Base-by-base conservation (phyloP, 2,888 invertebrate genomes). In the Drosophila testacea region DNA sequence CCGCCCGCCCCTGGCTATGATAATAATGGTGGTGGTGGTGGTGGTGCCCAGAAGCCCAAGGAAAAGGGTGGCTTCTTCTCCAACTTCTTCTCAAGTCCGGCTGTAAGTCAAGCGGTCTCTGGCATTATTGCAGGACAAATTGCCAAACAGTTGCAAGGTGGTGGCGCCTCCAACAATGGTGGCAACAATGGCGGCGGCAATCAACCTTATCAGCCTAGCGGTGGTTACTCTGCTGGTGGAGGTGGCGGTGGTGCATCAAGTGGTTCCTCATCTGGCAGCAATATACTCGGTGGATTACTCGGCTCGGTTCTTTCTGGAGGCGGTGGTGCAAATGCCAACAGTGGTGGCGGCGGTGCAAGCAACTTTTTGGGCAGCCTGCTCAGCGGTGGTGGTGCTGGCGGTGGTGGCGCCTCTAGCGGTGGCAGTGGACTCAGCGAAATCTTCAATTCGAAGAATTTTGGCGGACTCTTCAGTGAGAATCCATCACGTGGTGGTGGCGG, bases 391-490 rank as follows among this genome's bases (percentile, higher is more conserved):
- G 79, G 81, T n/a, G 77, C 83, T 16, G 75, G 71, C 6, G 71
- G 69, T 7, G 52, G 80, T 6, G 77, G 86, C 27, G 59, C 46
- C 46, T 7, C 46, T 6, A 28, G 79, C 44, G 72, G 80, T 16
- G 63, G 79, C 36, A 79, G 90, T 34, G 90, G 86, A 1, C 70
- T 92, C 0, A 70, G 91, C 46, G 92, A 92, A 32, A 85, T 92
- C 62, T 90, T 92, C 48, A 86, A 79, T 61, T 92, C 92, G 1
- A 90, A 90, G 59, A 90, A 91, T 70, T 88, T 92, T 38, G 91
- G 92, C 10, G 92, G 92, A 0, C 83, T 93, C n/a, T 93, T 92
- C 69, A 92, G 89, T 60, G 92, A 93, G 78, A 92, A 92, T 68
- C 89, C 92, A 9, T 77, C 88, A 0, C 67, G 82, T 7, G 28